Evolutionary conservation across 2,113 vertebrate genomes (phyloP), one percentile per base, ranked within the genome.

Genomic region (Tupaia chinensis): DNA sequence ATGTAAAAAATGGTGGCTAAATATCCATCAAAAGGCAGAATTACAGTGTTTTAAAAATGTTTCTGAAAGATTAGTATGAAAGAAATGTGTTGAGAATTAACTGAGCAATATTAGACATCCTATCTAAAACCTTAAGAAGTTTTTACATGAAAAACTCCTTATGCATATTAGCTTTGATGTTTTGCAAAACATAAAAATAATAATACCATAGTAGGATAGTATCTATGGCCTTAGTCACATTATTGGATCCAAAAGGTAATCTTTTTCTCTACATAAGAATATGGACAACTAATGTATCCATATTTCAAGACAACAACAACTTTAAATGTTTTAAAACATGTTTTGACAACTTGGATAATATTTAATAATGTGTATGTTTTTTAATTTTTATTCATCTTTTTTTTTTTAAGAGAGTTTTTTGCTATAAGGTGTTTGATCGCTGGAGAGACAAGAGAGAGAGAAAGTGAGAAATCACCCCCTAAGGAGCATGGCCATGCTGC

Each of bases 221-320:
- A 94, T 1, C 13, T 78, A 69, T 53, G 5, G 66, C 27, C 81
- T 80, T 74, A 60, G 23, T 54, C 88, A 85, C 17, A 87, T 70
- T 69, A 87, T 70, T 69, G 88, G n/a, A 81, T 63, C 25, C 65
- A 91, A 74, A 90, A 88, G 23, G n/a, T 81, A 78, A 73, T 61
- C 12, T 53, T 25, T 63, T 14, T 9, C 9, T 15, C 8, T 7
- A 63, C 7, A 20, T 11, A 56, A 32, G 58, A 81, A 91, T 44
- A 44, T 44, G 44, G 44, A 44, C 13, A 53, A 12, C 10, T 74
- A 74, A 56, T n/a, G n/a, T 22, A 25, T 29, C 72, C 32, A 65
- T 72, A 84, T 12, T 89, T 89, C 44, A 79, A 73, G 19, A 44
- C 29, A 89, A 78, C 3, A 84, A 25, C 13, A 77, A 92, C 44